Evolutionary conservation across 2,113 vertebrate species (phyloP).

Genomic region (Lonchura striata): DNA sequence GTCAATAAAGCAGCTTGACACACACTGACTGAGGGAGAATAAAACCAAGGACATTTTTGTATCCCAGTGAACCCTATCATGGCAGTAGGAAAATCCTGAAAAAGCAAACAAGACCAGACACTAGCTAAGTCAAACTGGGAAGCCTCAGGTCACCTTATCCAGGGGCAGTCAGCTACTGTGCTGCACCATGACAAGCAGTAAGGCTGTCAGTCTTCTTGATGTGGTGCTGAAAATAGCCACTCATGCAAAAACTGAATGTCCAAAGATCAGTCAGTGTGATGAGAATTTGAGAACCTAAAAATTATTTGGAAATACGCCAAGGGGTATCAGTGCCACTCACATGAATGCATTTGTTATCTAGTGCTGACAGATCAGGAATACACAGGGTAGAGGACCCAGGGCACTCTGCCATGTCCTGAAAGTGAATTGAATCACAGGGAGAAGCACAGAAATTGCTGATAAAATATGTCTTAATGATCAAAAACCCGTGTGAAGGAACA

Average conservation of each 20-base stretch:
- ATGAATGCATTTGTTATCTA: not conserved
- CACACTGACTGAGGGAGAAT: not conserved
- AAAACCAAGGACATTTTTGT: not conserved
- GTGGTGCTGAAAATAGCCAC: constrained; percentile 1
- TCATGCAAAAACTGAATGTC: constrained; percentile 19
- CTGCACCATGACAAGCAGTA: not conserved
- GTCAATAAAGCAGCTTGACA: not conserved
- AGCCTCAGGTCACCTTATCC: constrained; percentile 16
- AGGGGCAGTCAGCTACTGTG: not conserved
- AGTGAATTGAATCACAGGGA: not conserved
- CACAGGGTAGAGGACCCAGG: not conserved
- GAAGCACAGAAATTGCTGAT: not conserved
- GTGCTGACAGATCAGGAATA: constrained; percentile 24
- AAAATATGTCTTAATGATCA: not conserved
- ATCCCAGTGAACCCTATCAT: not conserved
- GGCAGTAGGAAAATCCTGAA: not conserved
- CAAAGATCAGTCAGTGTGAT: constrained; percentile 37
- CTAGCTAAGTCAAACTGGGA: constrained; percentile 41
- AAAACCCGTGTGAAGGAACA: not conserved
- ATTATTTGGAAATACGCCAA: constrained; percentile 35
- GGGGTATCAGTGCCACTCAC: not conserved
- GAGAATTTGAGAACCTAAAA: constrained; percentile 21
- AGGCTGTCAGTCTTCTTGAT: constrained; percentile 47
- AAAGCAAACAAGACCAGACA: constrained; percentile 53
- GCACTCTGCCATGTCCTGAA: not conserved